Evolutionary conservation across 2,797 vertebrate species (phyloP).

Genomic region (Gastrophryne carolinensis): DNA sequence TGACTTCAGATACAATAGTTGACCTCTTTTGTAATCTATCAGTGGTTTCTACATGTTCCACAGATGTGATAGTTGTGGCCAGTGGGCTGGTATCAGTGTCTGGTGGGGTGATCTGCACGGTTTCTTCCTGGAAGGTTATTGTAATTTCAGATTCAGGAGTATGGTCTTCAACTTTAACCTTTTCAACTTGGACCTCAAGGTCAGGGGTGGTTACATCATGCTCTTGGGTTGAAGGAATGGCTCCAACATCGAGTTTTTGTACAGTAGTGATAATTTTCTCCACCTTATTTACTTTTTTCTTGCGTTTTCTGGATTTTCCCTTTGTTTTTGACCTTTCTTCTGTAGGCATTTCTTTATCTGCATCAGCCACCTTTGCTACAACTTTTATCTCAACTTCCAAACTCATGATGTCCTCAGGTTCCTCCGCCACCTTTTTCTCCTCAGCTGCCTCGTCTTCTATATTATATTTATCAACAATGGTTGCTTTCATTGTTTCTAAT

Average conservation of each 20-base stretch:
- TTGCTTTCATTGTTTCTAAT: not conserved
- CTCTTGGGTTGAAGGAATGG: not conserved
- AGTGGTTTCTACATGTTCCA: not conserved
- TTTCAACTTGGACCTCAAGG: not conserved
- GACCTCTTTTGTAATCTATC: too few relatives aligned
- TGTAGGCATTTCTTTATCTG: not conserved
- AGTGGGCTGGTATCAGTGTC: not conserved
- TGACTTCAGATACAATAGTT: too few relatives aligned
- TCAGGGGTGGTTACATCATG: not conserved
- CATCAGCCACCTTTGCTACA: not conserved
- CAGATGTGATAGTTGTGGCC: not conserved
- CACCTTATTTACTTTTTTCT: constrained; percentile 8
- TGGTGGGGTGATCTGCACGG: not conserved
- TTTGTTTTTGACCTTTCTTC: not conserved
- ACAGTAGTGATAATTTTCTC: constrained; percentile 6
- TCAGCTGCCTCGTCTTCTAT: not conserved
- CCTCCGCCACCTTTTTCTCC: not conserved
- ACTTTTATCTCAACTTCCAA: not conserved
- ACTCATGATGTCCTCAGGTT: not conserved
- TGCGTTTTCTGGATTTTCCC: constrained; percentile 3
- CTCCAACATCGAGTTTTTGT: not conserved
- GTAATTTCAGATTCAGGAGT: not conserved
- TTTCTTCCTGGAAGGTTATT: not conserved
- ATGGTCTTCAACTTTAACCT: not conserved
- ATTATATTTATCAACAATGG: not conserved